Conservation (phyloP, 2,888 invertebrate genomes). For the Willowsia nigromaculata region DNA sequence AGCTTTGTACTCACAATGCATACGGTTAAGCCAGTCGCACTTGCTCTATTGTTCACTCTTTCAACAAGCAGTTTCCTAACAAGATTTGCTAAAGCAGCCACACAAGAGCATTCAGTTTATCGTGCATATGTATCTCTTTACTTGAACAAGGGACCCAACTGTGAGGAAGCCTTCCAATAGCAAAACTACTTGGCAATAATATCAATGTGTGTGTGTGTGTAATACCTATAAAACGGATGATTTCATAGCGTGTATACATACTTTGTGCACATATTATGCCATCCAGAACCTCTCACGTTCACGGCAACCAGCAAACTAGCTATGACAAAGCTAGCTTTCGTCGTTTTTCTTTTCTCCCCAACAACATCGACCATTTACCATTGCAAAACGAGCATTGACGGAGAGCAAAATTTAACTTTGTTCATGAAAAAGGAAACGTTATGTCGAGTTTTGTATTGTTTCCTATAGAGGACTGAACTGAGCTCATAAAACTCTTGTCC, state of each 20-base stretch:
- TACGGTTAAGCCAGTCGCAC: conserved; percentile 44
- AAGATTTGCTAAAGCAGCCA: conserved; percentile 44
- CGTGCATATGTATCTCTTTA: conserved; percentile 39
- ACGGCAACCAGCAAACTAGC: conserved; percentile 56
- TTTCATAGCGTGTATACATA: not conserved
- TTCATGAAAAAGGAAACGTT: conserved; percentile 32
- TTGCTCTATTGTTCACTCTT: conserved; percentile 52
- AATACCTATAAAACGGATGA: not conserved
- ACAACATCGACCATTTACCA: not conserved
- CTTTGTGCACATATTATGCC: not conserved
- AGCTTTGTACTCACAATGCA: conserved; percentile 41
- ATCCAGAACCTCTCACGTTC: conserved; percentile 47
- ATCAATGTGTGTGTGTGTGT: not conserved
- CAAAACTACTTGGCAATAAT: not conserved
- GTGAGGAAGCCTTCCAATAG: conserved; percentile 47
- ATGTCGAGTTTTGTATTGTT: not conserved
- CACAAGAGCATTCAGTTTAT: conserved; percentile 48
- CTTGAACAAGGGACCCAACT: conserved; percentile 59
- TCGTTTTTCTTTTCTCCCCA: conserved; percentile 63
- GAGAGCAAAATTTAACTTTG: conserved; percentile 2
- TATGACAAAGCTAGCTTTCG: conserved; percentile 3
- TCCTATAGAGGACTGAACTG: conserved; percentile 41
- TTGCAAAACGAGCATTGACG: conserved; percentile 23
- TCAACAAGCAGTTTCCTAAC: conserved; percentile 57
- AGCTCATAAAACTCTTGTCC: not conserved